phyloP scores from a whole-genome alignment of 2,113 vertebrate genomes.

The Periophthalmus modestus region DNA sequence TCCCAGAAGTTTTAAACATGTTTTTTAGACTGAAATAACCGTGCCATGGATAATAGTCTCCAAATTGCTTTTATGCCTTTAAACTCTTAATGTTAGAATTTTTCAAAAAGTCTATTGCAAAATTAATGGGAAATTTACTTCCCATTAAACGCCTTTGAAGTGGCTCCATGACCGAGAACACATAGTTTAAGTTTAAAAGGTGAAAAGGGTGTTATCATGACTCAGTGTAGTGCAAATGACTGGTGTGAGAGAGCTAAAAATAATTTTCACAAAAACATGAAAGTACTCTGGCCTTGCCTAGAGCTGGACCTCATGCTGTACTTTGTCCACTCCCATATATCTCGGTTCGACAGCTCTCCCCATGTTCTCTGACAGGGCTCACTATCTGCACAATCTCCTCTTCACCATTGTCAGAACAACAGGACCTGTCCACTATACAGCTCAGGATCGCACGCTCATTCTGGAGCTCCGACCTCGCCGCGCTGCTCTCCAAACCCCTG shows the following conservation, averaged over 20 bases:
- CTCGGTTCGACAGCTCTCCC: neutral
- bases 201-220: too few relatives aligned
- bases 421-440: neutral
- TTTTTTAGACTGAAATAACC: too few relatives aligned
- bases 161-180: too few relatives aligned
- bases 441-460: neutral
- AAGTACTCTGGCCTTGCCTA: neutral
- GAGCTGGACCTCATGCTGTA: neutral
- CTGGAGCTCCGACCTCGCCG: neutral
- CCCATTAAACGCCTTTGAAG: too few relatives aligned
- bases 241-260: neutral
- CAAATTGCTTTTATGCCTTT: too few relatives aligned
- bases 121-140: too few relatives aligned
- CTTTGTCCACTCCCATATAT: neutral
- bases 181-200: too few relatives aligned
- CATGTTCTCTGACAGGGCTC: constrained; percentile 2
- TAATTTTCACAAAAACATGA: neutral
- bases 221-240: neutral
- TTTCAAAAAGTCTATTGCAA: too few relatives aligned
- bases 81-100: too few relatives aligned
- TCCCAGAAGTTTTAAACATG: too few relatives aligned
- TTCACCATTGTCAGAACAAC: neutral
- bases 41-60: too few relatives aligned
- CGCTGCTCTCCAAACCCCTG: neutral
- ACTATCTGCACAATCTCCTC: neutral